phyloP scores from a whole-genome alignment of 2,113 vertebrate species.

The Jacana jacana region DNA sequence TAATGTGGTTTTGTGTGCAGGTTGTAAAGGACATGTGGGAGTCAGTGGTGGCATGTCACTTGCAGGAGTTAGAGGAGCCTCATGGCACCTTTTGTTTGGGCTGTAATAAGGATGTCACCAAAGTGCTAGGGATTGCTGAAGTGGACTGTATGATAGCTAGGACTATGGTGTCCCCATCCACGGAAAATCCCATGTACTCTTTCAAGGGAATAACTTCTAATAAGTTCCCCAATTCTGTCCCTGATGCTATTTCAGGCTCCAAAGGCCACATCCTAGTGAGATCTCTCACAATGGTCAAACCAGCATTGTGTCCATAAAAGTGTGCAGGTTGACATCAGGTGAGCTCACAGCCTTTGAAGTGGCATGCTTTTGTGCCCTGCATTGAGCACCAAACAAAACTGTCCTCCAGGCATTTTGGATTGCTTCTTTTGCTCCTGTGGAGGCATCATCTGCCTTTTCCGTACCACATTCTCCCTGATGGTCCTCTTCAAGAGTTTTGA shows the following conservation, averaged over 20 bases:
- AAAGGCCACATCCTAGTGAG: neutral
- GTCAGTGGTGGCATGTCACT: neutral
- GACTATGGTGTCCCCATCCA: neutral
- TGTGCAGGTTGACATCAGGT: accelerated
- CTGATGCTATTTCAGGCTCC: neutral
- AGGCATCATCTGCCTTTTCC: neutral
- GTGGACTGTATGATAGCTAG: neutral
- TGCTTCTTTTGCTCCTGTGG: neutral
- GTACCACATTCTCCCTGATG: neutral
- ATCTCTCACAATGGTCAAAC: neutral
- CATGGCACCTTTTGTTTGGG: neutral
- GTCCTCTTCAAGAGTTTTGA: neutral
- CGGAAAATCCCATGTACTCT: neutral
- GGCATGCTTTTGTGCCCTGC: neutral
- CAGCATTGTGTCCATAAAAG: neutral
- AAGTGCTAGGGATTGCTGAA: neutral
- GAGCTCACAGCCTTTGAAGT: neutral
- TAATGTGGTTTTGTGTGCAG: neutral
- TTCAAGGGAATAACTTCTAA: neutral
- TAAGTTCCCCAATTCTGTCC: neutral
- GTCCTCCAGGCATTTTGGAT: neutral
- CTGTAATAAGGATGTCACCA: neutral
- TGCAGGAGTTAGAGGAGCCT: neutral
- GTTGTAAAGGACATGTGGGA: neutral
- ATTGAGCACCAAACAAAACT: neutral